Conservation (phyloP, 2,797 vertebrate species). For the Pipistrellus kuhlii region DNA sequence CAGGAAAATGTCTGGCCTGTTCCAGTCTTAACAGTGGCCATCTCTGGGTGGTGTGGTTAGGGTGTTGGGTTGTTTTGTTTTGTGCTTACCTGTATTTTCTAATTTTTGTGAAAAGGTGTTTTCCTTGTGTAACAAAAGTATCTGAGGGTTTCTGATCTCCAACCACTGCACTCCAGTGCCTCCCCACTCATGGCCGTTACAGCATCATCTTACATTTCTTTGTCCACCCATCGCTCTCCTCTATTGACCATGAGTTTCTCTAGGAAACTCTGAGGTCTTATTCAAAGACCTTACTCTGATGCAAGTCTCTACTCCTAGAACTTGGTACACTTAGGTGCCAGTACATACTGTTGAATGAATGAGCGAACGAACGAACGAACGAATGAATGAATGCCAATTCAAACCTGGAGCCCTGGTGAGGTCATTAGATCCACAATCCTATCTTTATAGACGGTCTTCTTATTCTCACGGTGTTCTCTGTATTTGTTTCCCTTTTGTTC, state of each 20-base stretch:
- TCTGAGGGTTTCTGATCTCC: neutral
- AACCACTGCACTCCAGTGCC: neutral
- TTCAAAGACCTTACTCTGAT: too few relatives aligned
- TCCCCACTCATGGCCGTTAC: neutral
- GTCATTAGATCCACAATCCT: neutral
- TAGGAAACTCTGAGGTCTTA: neutral
- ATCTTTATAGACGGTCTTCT: neutral
- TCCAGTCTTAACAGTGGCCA: neutral
- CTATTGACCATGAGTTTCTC: neutral
- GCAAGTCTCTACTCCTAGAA: neutral
- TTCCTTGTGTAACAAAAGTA: neutral
- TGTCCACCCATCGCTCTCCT: neutral
- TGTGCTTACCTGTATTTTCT: neutral
- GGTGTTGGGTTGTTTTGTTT: slow-evolving; percentile 22
- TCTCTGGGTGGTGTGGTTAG: neutral
- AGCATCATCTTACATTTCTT: neutral
- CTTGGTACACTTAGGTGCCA: neutral
- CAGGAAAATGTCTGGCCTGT: neutral
- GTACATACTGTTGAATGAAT: neutral
- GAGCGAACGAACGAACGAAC: neutral
- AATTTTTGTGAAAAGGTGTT: slow-evolving; percentile 12
- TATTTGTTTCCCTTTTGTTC: neutral
- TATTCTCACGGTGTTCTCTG: neutral
- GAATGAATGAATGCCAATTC: neutral
- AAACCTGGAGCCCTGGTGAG: neutral